Evolutionary conservation across 2,113 vertebrate species (phyloP).

Genomic region (Chloroceryle aenea): DNA sequence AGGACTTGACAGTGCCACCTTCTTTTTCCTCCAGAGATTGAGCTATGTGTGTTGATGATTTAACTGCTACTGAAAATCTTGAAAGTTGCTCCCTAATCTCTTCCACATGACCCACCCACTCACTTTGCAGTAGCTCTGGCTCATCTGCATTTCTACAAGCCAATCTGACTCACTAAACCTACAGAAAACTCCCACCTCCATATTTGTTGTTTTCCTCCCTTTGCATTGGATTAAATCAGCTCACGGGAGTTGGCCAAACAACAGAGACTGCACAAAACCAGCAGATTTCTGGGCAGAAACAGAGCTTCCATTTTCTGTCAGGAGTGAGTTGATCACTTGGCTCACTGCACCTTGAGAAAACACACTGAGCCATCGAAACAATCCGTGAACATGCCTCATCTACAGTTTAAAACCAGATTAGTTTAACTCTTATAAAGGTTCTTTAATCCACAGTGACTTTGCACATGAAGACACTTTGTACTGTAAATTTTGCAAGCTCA

Average conservation of each 20-base stretch:
- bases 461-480: neutral
- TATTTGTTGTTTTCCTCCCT: neutral
- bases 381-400: neutral
- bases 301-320: neutral
- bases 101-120: neutral
- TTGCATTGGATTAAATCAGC: neutral
- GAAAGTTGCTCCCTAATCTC: neutral
- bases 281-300: neutral
- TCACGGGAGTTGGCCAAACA: neutral
- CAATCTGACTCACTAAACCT: neutral
- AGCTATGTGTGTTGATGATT: neutral
- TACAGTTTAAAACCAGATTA: neutral
- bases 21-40: neutral
- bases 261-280: neutral
- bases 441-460: neutral
- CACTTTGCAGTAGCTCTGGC: neutral
- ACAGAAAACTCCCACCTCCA: neutral
- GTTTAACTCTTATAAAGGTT: neutral
- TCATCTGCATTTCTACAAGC: neutral
- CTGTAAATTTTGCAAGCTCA: neutral
- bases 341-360: neutral
- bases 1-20: neutral
- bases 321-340: neutral
- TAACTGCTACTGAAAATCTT: neutral
- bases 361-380: neutral